Evolutionary conservation across 2,113 vertebrate species (phyloP).

Genomic region (Toxostoma redivivum): DNA sequence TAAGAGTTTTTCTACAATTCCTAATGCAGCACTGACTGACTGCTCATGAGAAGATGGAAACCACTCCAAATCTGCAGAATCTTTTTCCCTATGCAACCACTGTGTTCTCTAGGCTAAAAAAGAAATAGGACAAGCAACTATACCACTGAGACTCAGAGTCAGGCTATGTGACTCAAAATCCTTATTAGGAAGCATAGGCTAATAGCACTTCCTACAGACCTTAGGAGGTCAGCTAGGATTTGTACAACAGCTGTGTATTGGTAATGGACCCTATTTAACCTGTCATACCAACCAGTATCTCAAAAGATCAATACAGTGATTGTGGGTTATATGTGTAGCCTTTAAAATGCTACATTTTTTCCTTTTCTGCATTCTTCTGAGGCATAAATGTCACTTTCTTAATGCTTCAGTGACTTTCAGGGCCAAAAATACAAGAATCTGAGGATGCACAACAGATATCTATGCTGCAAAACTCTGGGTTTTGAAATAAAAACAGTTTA

Average conservation of each 20-base stretch:
- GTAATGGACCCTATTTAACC: not conserved
- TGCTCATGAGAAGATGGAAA: not conserved
- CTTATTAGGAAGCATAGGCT: not conserved
- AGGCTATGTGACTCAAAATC: not conserved
- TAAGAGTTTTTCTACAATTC: not conserved
- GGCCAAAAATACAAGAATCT: not conserved
- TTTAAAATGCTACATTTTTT: not conserved
- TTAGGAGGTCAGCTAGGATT: not conserved
- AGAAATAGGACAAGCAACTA: not conserved
- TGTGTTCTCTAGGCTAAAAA: not conserved
- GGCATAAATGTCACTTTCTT: not conserved
- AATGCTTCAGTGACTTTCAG: not conserved
- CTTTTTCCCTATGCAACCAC: not conserved
- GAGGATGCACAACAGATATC: not conserved
- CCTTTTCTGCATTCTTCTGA: not conserved
- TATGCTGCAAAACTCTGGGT: not conserved
- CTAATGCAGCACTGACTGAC: not conserved
- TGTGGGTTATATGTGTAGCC: not conserved
- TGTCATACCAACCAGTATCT: not conserved
- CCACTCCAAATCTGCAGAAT: not conserved
- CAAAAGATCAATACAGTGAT: not conserved
- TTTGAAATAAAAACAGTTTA: not conserved
- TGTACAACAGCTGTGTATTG: not conserved
- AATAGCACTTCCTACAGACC: not conserved
- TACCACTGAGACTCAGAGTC: not conserved